Percentiles rank a stretch among this genome's conserved stretches.
Conservation (phyloP, 2,797 vertebrate genomes). For the Pantherophis alleghaniensis region DNA sequence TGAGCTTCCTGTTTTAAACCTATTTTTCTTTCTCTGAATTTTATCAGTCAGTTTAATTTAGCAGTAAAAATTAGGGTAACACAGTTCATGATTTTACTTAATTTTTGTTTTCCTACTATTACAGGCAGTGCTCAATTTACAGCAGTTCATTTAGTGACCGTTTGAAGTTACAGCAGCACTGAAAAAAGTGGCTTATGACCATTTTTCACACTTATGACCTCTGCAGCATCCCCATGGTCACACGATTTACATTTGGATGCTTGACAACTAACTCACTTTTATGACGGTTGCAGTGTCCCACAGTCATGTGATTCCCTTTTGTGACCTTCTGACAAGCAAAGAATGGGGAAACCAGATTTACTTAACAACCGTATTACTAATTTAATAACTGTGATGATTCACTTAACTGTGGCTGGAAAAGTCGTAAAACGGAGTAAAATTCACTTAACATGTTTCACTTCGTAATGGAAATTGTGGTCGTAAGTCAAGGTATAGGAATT, state of each 20-base stretch:
- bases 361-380: not conserved
- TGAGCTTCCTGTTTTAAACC: not conserved
- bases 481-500: not conserved
- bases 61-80: not conserved
- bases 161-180: not conserved
- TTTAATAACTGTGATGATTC: not conserved
- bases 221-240: not conserved
- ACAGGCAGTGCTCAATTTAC: not conserved
- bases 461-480: not conserved
- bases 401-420: not conserved
- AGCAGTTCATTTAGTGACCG: not conserved
- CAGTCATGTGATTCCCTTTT: not conserved
- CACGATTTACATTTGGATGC: not conserved
- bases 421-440: not conserved
- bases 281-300: not conserved
- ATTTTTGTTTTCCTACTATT: not conserved
- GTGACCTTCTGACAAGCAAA: not conserved
- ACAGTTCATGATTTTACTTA: not conserved
- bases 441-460: not conserved
- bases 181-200: not conserved
- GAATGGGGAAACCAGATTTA: not conserved
- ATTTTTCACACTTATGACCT: not conserved
- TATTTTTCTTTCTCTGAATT: not conserved
- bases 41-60: not conserved
- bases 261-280: not conserved